phyloP scores from a whole-genome alignment of 2,113 vertebrate species.

The Caretta caretta region DNA sequence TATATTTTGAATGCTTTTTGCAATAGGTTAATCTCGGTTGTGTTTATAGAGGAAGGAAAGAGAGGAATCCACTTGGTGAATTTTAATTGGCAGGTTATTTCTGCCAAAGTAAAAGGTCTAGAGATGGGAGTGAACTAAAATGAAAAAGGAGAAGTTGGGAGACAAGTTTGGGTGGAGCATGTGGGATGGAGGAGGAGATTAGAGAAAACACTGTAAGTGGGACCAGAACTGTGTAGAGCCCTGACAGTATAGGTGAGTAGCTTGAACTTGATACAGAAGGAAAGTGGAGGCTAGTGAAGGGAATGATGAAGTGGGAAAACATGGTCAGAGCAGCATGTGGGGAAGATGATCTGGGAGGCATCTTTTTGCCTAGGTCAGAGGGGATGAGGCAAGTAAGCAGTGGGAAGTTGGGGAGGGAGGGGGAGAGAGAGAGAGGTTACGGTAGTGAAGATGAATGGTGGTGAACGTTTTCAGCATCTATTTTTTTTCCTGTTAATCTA shows the following conservation, averaged over 20 bases:
- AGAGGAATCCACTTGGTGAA: background rate
- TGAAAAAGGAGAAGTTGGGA: background rate
- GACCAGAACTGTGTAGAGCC: background rate
- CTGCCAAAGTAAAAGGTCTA: background rate
- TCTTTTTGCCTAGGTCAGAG: background rate
- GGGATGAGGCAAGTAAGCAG: background rate
- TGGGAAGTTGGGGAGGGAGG: background rate
- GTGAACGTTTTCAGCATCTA: background rate
- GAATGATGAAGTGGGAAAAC: background rate
- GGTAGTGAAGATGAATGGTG: background rate
- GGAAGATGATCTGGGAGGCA: background rate
- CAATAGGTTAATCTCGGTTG: background rate
- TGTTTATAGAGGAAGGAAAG: background rate
- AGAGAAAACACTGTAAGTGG: background rate
- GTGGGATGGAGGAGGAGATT: background rate
- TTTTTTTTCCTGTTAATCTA: background rate
- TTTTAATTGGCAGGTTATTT: constrained; percentile 12
- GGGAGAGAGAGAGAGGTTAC: background rate
- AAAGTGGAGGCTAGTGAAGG: background rate
- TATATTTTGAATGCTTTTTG: background rate
- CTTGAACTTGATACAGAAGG: background rate
- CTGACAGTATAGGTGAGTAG: background rate
- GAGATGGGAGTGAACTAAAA: background rate
- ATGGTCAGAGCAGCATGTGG: background rate
- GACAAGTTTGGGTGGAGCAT: background rate